Evolutionary conservation across 2,797 vertebrate genomes (phyloP).

Genomic region (Chelmon rostratus): DNA sequence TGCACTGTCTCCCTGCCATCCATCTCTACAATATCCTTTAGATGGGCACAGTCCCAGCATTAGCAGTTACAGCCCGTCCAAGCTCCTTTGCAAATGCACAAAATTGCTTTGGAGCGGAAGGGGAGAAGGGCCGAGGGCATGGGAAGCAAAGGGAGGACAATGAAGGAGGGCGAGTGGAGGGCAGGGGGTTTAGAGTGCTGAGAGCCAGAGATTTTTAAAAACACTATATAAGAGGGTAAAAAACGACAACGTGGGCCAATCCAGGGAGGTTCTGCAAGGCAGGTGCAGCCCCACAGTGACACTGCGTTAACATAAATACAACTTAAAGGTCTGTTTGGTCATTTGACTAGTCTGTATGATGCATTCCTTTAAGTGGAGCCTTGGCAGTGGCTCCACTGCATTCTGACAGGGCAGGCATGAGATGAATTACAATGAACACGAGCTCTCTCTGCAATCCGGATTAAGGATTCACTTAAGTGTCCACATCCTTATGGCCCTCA

Average conservation of each 20-base stretch:
- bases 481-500: conserved; percentile 37
- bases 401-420: conserved; percentile 67
- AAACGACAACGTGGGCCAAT: conserved; percentile 12
- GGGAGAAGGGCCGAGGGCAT: conserved; percentile 48
- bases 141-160: conserved; percentile 62
- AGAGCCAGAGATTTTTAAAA: conserved; percentile 45
- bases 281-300: conserved; percentile 27
- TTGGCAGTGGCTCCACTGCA: conserved; percentile 65
- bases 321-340: conserved; percentile 40
- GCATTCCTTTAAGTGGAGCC: conserved; percentile 69
- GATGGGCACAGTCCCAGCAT: conserved; percentile 71
- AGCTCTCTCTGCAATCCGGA: conserved; percentile 66
- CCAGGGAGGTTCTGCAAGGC: conserved; percentile 13
- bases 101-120: conserved; percentile 63
- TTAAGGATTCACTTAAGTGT: conserved; percentile 68
- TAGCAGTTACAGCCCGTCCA: conserved; percentile 64
- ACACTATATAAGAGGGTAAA: conserved; percentile 13
- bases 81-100: conserved; percentile 66
- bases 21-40: conserved; percentile 63
- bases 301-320: conserved; percentile 55
- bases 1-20: conserved; percentile 64
- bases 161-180: conserved; percentile 51
- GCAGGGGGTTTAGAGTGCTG: conserved; percentile 18
- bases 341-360: conserved; percentile 42
- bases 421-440: conserved; percentile 74